Base-by-base conservation (phyloP, 2,888 invertebrate genomes). In the Hemistola chrysoprasaria region DNA sequence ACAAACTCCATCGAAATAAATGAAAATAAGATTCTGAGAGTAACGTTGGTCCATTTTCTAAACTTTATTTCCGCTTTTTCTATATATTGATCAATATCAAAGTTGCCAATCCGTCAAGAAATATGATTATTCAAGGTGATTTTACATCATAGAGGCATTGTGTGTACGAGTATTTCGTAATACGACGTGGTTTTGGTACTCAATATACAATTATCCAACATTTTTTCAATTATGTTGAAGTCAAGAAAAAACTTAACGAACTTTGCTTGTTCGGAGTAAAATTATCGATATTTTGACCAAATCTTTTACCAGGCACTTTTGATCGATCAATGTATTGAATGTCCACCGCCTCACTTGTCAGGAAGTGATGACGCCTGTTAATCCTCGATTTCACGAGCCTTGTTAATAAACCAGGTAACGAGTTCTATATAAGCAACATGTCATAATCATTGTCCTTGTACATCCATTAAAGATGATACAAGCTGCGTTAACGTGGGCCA, bases 121-220 rank as follows among this genome's bases (percentile, higher is more conserved):
- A 41, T 30, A 43, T 35, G 11, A 32, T 25, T 30, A 24, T 45
- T 47, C 51, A 50, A 51, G 51, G 51, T 47, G 31, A 54, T 30
- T 45, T 48, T 51, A 35, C 53, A 34, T 26, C 39, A 49, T 34
- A 34, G 33, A 21, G 9, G 36, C 40, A 39, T 39, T 51, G 47
- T 48, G 39, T 44, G 39, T 32, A 22, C 27, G 27, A 22, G 34
- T n/a, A 16, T 54, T 29, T 47, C 32, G 40, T 38, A 49, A 50
- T 40, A 35, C 32, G 27, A 37, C 43, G 45, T 47, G 37, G 47
- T 42, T 47, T 34, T 37, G 47, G 38, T 27, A 47, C 42, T 47
- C 49, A 49, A 47, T 54, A 49, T 51, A 50, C 51, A 50, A 47
- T 51, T 45, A 51, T 16, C 16, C 47, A 36, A 35, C 37, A 29